Evolutionary conservation across 1,140 invertebrate species (phyloP), one percentile per base, ranked within the genome.

Genomic region (Steinernema feltiae): DNA sequence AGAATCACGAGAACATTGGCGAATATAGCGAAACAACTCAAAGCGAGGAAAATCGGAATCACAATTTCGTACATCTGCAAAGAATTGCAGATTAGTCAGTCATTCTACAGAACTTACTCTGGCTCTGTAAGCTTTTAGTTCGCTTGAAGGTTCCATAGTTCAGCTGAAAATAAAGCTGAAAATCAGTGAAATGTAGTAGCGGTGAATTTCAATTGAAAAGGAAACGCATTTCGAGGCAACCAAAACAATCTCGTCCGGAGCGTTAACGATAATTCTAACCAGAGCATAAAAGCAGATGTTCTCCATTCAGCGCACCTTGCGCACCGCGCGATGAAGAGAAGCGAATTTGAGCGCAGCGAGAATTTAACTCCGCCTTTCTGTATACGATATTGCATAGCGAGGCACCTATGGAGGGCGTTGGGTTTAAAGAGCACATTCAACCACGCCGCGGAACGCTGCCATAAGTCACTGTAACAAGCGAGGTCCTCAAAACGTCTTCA

Each of bases 1-100:
- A 70, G 21, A 27, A 82, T 83, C 7, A 82, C 78, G 30, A 80
- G n/a, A 0, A 46, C 71, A 74, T 82, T 82, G 0, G 76, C 82
- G n/a, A 82, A 30, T n/a, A 84, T 74, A 17, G 73, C 81, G 30
- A 82, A 53, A 15, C 48, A 27, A 69, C 75, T 72, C 17, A 82
- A 32, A 17, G 72, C 31, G n/a, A 82, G 71, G 63, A 82, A 82
- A 30, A 80, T 74, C 15, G 81, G 81, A n/a, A 82, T 79, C 1
- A 84, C 82, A 32, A 78, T 71, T 74, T 83, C 41, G 74, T 82
- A 82, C 82, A 84, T 84, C 79, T 82, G 32, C 30, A 35, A 29
- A 12, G 41, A 63, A 63, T 7, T 15, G 53, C 15, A 27, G 24
- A 27, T 63, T 7, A 7, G 7, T 46, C 41, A 7, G n/a, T n/a